Base-by-base conservation (phyloP, 2,797 vertebrate genomes). In the Melanotaenia nigrans region DNA sequence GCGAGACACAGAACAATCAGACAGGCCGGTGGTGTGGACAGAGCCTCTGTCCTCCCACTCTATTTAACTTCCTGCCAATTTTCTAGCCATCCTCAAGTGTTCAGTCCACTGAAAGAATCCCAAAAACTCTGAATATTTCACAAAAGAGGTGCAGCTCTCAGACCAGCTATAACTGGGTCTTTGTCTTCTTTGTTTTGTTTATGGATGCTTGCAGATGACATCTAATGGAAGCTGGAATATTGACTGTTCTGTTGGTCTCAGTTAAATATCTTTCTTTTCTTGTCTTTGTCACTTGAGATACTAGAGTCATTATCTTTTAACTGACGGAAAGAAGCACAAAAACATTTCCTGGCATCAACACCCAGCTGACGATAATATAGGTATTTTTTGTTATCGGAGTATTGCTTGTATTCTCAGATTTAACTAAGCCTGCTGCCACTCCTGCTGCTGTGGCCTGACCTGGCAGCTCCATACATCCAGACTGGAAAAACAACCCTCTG, bases 1-100 rank as follows among this genome's bases (percentile, higher is more conserved):
- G 16, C 32, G 57, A 83, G 75, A 79, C 77, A 76, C 61, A 88
- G 82, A 85, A 90, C 89, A 91, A 88, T 88, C 65, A 62, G 60
- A 85, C 12, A 61, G 54, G 49, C 61, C 35, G 10, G 33, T 71
- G 47, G 65, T 73, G 84, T 59, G 42, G 60, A 77, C 71, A 74
- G 68, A 79, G 49, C 36, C 62, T 76, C 77, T 71, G 62, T 83
- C 87, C 84, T 86, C 88, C 88, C 81, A 91, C 77, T 77, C 32
- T 57, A 65, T 74, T 66, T 54, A 69, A 67, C 65, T 68, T 83
- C 79, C 86, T 87, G 87, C 85, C 88, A 89, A 77, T 73, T 70
- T 73, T 87, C 73, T 57, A 56, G 60, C 78, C 78, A 75, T 84
- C 75, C 64, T 61, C 6, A 8, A 64, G 25, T 45, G 38, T 73